phyloP scores from a whole-genome alignment of 2,113 vertebrate species.

The Abramis brama region DNA sequence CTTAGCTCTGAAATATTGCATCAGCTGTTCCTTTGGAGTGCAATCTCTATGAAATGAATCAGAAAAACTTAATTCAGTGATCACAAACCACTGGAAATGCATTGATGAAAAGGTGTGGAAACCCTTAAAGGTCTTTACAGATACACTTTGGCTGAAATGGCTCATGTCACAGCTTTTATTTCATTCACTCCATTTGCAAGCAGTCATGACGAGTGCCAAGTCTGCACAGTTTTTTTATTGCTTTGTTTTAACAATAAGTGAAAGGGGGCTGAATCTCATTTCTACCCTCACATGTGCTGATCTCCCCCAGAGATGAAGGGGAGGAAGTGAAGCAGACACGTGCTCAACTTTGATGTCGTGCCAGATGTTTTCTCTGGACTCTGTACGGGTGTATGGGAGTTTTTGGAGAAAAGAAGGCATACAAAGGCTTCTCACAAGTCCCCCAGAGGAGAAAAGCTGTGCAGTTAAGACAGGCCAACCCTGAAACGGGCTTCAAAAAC shows the following conservation, averaged over 20 bases:
- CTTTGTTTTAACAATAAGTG: slow-evolving; percentile 21
- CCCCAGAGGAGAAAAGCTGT: slow-evolving; percentile 60
- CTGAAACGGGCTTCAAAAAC: slow-evolving; percentile 6
- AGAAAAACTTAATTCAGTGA: neutral
- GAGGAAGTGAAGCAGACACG: slow-evolving; percentile 69
- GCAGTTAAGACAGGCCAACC: slow-evolving; percentile 50
- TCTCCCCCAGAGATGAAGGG: slow-evolving; percentile 36
- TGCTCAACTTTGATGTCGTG: slow-evolving; percentile 67
- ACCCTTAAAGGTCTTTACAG: neutral
- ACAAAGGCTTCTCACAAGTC: slow-evolving; percentile 55
- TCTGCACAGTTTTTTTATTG: neutral
- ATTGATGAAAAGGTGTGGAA: slow-evolving; percentile 8
- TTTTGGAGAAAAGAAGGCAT: slow-evolving; percentile 57
- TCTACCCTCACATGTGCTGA: slow-evolving; percentile 3
- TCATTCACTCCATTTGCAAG: slow-evolving; percentile 21
- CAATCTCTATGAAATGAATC: neutral
- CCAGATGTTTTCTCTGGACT: slow-evolving; percentile 67
- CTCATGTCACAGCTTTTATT: slow-evolving; percentile 7
- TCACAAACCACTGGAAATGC: neutral
- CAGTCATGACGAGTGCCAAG: slow-evolving; percentile 1
- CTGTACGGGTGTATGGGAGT: slow-evolving; percentile 54
- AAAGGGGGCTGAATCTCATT: slow-evolving; percentile 14
- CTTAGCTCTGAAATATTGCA: neutral
- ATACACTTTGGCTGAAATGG: slow-evolving; percentile 1
- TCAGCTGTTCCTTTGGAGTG: neutral